A percentile compares a stretch with the other conserved stretches of the same genome.
phyloP scores from a whole-genome alignment of 1,140 invertebrate species.

The Pissodes strobi region DNA sequence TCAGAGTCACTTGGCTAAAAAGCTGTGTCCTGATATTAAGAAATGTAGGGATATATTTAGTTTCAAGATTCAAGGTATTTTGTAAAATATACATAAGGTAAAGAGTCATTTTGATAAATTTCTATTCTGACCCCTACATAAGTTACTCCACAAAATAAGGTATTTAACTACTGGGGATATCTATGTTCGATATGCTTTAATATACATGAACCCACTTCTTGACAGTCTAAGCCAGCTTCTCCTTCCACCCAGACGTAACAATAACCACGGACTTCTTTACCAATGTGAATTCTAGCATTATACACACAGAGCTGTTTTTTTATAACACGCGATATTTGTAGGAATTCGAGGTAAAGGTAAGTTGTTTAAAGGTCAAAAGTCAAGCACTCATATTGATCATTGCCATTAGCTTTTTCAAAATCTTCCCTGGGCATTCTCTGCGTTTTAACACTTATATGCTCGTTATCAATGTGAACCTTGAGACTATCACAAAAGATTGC shows the following conservation, averaged over 20 bases:
- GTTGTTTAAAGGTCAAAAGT: slow-evolving; percentile 53
- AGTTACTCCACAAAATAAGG: slow-evolving; percentile 53
- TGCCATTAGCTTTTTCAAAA: slow-evolving; percentile 18
- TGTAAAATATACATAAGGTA: too few relatives aligned
- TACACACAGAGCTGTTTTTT: slow-evolving; percentile 44
- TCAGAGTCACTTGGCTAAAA: too few relatives aligned
- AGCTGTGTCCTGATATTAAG: too few relatives aligned
- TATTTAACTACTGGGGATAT: slow-evolving; percentile 38
- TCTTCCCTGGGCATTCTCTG: slow-evolving; percentile 9
- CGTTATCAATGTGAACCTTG: not conserved
- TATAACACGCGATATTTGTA: slow-evolving; percentile 45
- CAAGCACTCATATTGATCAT: slow-evolving; percentile 31
- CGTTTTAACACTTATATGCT: not conserved
- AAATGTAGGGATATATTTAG: too few relatives aligned
- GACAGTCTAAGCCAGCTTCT: slow-evolving; percentile 36
- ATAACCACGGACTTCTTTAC: slow-evolving; percentile 31
- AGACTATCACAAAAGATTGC: slow-evolving; percentile 8
- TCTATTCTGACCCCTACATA: too few relatives aligned
- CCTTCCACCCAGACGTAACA: slow-evolving; percentile 43
- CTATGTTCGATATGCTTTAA: slow-evolving; percentile 45
- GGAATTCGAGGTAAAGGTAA: slow-evolving; percentile 48
- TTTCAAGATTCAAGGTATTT: too few relatives aligned
- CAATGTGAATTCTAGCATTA: slow-evolving; percentile 41
- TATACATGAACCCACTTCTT: slow-evolving; percentile 46
- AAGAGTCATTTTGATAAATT: slow-evolving; percentile 53